Evolutionary conservation across 2,888 invertebrate species (phyloP), one percentile per base, ranked within the genome.

Genomic region (Pachycephus smyrnensis): DNA sequence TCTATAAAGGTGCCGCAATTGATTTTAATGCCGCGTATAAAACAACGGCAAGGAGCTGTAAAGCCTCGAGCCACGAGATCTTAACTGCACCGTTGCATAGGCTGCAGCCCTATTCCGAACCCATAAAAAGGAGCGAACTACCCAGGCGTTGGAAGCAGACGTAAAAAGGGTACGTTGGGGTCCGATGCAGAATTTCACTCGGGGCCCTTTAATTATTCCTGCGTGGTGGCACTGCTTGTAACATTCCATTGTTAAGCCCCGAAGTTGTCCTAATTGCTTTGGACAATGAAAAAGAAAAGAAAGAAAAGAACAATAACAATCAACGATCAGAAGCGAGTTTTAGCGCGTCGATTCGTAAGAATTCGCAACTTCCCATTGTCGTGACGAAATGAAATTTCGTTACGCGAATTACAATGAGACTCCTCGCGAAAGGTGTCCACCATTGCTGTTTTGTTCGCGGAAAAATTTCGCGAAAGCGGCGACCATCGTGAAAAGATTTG

Each of bases 1-100:
- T 87, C 83, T 84, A 84, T 86, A 85, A 85, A 86, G 84, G 84
- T 80, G 82, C 84, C 84, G 85, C 86, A 86, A 88, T 88, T 87
- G 87, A 88, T 87, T 86, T 87, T 87, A 86, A 86, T 84, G 82
- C 81, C 81, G 82, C 79, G 83, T 82, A 84, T 86, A 86, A 85
- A 84, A 82, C 83, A 85, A 79, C 73, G 73, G 35, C 55, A 68
- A 77, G 55, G 82, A 82, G 82, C 84, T 84, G 84, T 86, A 84
- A 85, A 85, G 82, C 81, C 77, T 81, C 75, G 69, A 37, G 68
- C 73, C 55, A 76, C 73, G 77, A 74, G 68, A 71, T 71, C 71
- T 71, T 71, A 71, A 71, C 71, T 71, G 71, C 71, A 23, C 31
- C 31, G 71, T 31, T 23, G 31, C 71, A 23, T 71, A 71, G 71